Evolutionary conservation across 2,797 vertebrate species (phyloP), one percentile per base, ranked within the genome.

Genomic region (Anableps anableps): DNA sequence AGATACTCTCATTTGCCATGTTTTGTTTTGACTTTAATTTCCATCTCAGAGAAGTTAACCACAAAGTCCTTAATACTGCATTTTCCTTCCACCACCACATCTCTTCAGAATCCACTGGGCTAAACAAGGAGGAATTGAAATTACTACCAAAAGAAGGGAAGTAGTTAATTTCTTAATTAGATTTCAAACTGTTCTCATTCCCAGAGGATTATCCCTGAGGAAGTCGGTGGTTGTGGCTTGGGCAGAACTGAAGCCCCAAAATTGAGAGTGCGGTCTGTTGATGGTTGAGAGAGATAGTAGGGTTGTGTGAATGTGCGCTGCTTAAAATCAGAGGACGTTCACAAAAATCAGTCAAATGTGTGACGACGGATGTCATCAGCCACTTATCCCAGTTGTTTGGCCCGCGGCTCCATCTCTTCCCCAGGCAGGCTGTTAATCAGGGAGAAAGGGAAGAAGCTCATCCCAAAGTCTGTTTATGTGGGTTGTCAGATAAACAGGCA

Each of bases 131-230:
- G 83, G 90, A 90, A 88, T 90, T 84, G 85, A 80, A 80, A 83
- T 87, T 38, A 45, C 79, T 85, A 93, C 91, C 91, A 91, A 92
- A 90, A 85, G 53, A 71, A 87, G 90, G 88, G 84, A 92, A 86
- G 78, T 85, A 85, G 83, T 90, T 91, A 89, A 93, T 93, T 92
- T 92, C 86, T 90, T 95, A 92, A 94, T 92, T 93, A 84, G 79
- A 86, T 88, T 92, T 93, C 90, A 91, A 92, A 92, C 88, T 86
- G 85, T 55, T 83, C 76, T 86, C 79, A 51, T 89, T 75, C 87
- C 78, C 53, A 78, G 86, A 86, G 88, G 82, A 89, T 87, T 89
- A 84, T 90, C 81, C 31, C 77, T 58, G 76, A 93, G 92, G 92
- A 94, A 94, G 85, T 94, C 80, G 60, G 91, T 23, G 89, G 93